Evolutionary conservation across 92 coral and sea anemone genomes (phyloP), one percentile per base, ranked within the genome.

Genomic region (Micromussa lordhowensis): DNA sequence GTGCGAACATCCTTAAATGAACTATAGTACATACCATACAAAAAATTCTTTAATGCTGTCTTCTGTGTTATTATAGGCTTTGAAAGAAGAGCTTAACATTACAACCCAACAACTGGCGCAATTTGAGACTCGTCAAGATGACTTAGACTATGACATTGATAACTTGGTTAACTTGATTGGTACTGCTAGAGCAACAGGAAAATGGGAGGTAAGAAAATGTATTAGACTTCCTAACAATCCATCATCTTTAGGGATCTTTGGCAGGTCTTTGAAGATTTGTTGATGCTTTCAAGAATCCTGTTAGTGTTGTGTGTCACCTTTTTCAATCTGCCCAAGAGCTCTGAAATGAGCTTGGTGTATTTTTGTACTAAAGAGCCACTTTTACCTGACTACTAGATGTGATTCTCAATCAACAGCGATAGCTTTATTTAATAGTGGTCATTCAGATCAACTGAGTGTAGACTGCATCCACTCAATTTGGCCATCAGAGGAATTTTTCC

Each of bases 151-250:
- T 84, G 99, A 98, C 68, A 88, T 95, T 34, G 98, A 96, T 77
- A 92, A 93, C 68, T 94, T 98, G 48, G 94, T 98, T 14, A 86
- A 96, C 70, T 88, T 98, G 82, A 93, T 98, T 83, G 99, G 99
- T 17, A 96, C 93, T 53, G 98, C 97, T 21, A 93, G 96, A 87
- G 99, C 99, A 53, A 96, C 98, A 58, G 98, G 99, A 48, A 98
- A 96, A 91, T 94, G 98, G 96, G 98, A 98, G 98, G 99, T 96
- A 68, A 40, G 89, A 48, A 51, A n/a, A n/a, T n/a, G n/a, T n/a
- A 40, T 40, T 40, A 40, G 48, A 40, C 48, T 44, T 44, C 13
- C 0, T 8, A 44, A 44, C 12, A 44, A 44, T 44, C 10, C 9
- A 9, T 44, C 51, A 44, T 44, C 51, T 44, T 44, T 8, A 0